Conservation (phyloP, 1,140 invertebrate species). For the Drosophila sechellia region DNA sequence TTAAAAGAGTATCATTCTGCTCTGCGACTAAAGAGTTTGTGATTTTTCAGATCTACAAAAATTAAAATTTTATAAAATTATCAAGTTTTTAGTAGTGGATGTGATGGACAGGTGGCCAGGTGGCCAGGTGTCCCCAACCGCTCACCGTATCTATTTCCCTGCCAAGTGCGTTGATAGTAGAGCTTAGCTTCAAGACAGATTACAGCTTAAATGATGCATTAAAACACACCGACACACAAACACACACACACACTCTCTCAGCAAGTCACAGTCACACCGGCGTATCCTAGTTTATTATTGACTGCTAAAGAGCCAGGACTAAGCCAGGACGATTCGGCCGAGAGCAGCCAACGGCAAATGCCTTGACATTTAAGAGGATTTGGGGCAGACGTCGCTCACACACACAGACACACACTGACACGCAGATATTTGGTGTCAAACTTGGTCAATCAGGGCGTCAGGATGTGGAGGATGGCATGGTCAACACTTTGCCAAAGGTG, state of each 20-base stretch:
- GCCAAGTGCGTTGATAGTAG: conserved; percentile 50
- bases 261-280: neutral
- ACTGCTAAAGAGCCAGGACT: conserved; percentile 58
- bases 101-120: neutral
- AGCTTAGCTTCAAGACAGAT: conserved; percentile 61
- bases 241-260: neutral
- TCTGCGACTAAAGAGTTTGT: no score
- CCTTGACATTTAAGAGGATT: conserved; percentile 57
- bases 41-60: neutral
- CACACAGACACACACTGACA: neutral
- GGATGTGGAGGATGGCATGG: neutral
- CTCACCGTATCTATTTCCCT: conserved; percentile 14
- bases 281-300: conserved; percentile 49
- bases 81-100: neutral
- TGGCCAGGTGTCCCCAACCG: conserved; percentile 24
- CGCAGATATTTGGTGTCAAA: conserved; percentile 31
- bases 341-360: conserved; percentile 45
- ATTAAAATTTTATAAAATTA: neutral
- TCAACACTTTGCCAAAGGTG: conserved; percentile 7
- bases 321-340: conserved; percentile 33
- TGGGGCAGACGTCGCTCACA: conserved; percentile 13
- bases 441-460: conserved; percentile 13
- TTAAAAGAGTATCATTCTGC: no score
- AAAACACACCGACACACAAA: conserved; percentile 37
- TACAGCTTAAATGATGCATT: conserved; percentile 68